Percentiles rank a stretch among this genome's conserved stretches.
These are phyloP conservation scores for Vollenhovia emeryi DNA, from an alignment of 1,140 invertebrate species.

Conservation along the genomic window DNA sequence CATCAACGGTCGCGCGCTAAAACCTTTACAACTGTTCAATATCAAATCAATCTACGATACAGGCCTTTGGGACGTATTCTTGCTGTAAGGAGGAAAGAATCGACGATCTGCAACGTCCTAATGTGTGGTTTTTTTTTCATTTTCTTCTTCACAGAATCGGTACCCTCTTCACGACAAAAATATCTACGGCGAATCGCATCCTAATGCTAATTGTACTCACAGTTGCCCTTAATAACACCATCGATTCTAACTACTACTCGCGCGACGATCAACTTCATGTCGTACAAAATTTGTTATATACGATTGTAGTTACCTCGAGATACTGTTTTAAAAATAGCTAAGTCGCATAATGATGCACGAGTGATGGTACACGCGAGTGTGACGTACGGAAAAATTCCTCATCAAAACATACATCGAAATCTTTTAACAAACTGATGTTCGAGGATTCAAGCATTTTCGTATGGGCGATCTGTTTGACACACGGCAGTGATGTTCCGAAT, in stretches of 20 bases:
- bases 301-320: conserved; percentile 19
- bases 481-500: conserved; percentile 39
- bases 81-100: conserved; percentile 57
- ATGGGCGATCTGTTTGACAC: not conserved
- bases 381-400: conserved; percentile 1
- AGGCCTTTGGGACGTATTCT: conserved; percentile 62
- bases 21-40: conserved; percentile 44
- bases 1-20: conserved; percentile 51
- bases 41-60: conserved; percentile 58
- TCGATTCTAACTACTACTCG: conserved; percentile 48
- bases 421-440: not conserved
- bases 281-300: conserved; percentile 62
- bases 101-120: conserved; percentile 32
- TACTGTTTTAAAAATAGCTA: not conserved
- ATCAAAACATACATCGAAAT: conserved; percentile 30
- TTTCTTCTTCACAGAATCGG: conserved; percentile 35
- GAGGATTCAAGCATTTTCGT: not conserved
- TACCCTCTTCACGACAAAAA: conserved; percentile 38
- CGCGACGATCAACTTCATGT: conserved; percentile 30
- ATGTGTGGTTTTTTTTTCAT: not conserved
- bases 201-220: conserved; percentile 74
- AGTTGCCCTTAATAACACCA: conserved; percentile 61
- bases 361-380: not conserved
- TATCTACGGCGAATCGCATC: conserved; percentile 62
- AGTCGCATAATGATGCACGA: not conserved